A percentile compares a stretch with the other conserved stretches of the same genome.
These are phyloP conservation scores for Leucoraja ocellata DNA, from an alignment of 2,797 vertebrate genomes.

Conservation along the genomic window DNA sequence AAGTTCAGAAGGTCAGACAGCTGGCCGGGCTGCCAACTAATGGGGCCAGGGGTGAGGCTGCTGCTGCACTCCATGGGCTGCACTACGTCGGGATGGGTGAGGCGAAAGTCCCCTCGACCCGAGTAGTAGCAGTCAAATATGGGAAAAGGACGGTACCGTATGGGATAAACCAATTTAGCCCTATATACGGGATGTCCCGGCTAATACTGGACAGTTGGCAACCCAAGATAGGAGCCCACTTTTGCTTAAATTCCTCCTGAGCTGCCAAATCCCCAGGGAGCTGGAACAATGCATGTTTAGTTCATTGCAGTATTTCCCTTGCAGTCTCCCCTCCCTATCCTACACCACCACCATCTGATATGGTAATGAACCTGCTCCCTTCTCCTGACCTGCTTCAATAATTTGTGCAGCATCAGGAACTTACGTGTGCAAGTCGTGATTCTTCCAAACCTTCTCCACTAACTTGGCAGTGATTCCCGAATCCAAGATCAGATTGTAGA, in stretches of 20 bases:
- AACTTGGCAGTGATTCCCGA: slow-evolving; percentile 89
- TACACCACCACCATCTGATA: not conserved
- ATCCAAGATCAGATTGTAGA: slow-evolving; percentile 89
- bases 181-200: too few relatives aligned
- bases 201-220: too few relatives aligned
- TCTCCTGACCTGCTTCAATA: not conserved
- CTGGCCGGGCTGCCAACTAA: too few relatives aligned
- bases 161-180: too few relatives aligned
- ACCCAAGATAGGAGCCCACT: not conserved
- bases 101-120: too few relatives aligned
- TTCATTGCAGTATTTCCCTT: not conserved
- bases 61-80: too few relatives aligned
- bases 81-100: too few relatives aligned
- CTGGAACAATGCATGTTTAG: not conserved
- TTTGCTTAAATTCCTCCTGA: not conserved
- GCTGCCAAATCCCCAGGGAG: not conserved
- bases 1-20: too few relatives aligned
- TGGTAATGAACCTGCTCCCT: too few relatives aligned
- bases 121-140: too few relatives aligned
- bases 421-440: slow-evolving; percentile 92
- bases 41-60: too few relatives aligned
- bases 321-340: not conserved
- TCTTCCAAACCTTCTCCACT: slow-evolving; percentile 91
- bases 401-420: slow-evolving; percentile 43
- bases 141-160: too few relatives aligned